Conservation (phyloP, 2,113 vertebrate genomes). For the Recurvirostra avosetta region DNA sequence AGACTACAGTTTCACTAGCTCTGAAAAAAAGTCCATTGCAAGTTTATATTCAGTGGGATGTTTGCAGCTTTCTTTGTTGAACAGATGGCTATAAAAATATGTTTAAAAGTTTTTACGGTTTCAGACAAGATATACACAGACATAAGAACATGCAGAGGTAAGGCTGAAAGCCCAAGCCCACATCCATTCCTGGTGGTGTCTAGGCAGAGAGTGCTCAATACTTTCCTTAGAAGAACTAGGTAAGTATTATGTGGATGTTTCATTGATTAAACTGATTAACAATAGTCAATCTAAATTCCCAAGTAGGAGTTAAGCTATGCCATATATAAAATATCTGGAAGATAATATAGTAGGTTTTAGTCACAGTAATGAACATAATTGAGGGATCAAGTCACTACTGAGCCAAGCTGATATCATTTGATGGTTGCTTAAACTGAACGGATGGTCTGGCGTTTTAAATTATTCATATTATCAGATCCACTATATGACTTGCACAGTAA, state of each 20-base stretch:
- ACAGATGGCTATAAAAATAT: neutral
- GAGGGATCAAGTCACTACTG: neutral
- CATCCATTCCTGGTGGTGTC: neutral
- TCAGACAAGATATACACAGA: neutral
- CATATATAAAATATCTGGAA: neutral
- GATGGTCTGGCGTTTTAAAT: neutral
- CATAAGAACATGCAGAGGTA: neutral
- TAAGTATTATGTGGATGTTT: neutral
- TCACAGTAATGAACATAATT: neutral
- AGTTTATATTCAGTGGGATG: neutral
- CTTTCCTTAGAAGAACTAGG: neutral
- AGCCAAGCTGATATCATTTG: neutral
- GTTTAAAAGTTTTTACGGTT: neutral
- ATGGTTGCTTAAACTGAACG: neutral
- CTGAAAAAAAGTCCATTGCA: neutral
- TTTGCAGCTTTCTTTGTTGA: neutral
- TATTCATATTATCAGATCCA: neutral
- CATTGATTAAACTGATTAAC: neutral
- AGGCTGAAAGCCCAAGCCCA: neutral
- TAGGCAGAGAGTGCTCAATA: neutral
- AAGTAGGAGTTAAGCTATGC: neutral
- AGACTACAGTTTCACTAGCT: neutral
- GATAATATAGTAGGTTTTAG: neutral
- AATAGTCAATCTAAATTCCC: neutral
- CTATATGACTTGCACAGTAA: neutral